A percentile compares a stretch with the other conserved stretches of the same genome.
These are phyloP conservation scores for Rhombomys opimus DNA, from an alignment of 2,113 vertebrate genomes.

Conservation along the genomic window DNA sequence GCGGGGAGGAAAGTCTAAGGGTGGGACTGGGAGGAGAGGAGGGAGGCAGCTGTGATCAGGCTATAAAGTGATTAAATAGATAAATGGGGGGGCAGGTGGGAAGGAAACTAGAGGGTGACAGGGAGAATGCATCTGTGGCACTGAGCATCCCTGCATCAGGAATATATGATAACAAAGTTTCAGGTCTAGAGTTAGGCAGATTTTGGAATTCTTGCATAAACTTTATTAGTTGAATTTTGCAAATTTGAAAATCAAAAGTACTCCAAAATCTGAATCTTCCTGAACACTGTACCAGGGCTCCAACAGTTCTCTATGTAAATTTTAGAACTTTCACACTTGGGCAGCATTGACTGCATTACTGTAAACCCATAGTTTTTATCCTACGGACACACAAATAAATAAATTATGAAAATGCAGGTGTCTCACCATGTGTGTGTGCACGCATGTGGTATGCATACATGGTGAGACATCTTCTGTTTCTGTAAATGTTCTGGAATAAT, in stretches of 20 bases:
- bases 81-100: too few relatives aligned
- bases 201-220: background rate
- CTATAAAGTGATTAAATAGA: too few relatives aligned
- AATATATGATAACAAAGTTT: background rate
- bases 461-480: background rate
- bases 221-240: background rate
- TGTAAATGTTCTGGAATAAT: too few relatives aligned
- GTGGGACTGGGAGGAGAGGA: too few relatives aligned
- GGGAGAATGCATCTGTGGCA: rapidly evolving
- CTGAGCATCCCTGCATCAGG: background rate
- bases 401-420: background rate
- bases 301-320: background rate
- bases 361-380: background rate
- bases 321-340: background rate
- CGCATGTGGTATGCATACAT: too few relatives aligned
- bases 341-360: too few relatives aligned
- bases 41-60: too few relatives aligned
- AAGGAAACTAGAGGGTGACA: background rate
- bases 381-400: background rate
- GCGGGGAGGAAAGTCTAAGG: too few relatives aligned
- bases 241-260: background rate
- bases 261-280: background rate
- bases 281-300: too few relatives aligned
- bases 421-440: too few relatives aligned
- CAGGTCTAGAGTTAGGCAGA: background rate